These are phyloP conservation scores for Aphaenogaster floridana DNA, from an alignment of 1,140 invertebrate genomes.

Conservation along the genomic window DNA sequence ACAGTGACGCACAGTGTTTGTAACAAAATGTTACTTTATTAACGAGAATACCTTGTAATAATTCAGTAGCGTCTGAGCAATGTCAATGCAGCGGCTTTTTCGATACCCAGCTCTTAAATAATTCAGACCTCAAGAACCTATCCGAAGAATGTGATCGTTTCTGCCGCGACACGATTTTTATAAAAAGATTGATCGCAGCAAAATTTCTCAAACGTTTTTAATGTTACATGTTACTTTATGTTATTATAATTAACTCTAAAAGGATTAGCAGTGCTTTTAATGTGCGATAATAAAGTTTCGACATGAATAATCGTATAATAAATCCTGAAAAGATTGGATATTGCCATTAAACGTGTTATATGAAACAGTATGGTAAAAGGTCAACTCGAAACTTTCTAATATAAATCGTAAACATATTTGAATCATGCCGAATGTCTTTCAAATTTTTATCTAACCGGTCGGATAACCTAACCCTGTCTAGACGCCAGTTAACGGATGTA, in stretches of 20 bases:
- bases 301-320: neutral
- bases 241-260: neutral
- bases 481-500: conserved; percentile 43
- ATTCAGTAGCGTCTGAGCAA: conserved; percentile 34
- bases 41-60: conserved; percentile 32
- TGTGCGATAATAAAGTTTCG: neutral
- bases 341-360: neutral
- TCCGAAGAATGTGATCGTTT: neutral
- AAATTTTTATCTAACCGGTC: conserved; percentile 57
- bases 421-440: neutral
- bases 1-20: neutral
- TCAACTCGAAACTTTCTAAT: conserved; percentile 32
- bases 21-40: conserved; percentile 26
- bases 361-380: neutral
- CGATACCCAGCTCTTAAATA: conserved; percentile 28
- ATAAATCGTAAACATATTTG: neutral
- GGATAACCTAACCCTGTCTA: conserved; percentile 7
- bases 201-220: neutral
- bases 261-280: neutral
- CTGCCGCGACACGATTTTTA: conserved; percentile 23
- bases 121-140: conserved; percentile 17
- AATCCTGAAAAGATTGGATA: neutral
- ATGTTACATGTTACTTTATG: neutral
- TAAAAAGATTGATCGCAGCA: neutral
- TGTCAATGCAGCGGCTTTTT: conserved; percentile 14